Evolutionary conservation across 2,113 vertebrate species (phyloP).

Genomic region (Atrichornis clamosus): DNA sequence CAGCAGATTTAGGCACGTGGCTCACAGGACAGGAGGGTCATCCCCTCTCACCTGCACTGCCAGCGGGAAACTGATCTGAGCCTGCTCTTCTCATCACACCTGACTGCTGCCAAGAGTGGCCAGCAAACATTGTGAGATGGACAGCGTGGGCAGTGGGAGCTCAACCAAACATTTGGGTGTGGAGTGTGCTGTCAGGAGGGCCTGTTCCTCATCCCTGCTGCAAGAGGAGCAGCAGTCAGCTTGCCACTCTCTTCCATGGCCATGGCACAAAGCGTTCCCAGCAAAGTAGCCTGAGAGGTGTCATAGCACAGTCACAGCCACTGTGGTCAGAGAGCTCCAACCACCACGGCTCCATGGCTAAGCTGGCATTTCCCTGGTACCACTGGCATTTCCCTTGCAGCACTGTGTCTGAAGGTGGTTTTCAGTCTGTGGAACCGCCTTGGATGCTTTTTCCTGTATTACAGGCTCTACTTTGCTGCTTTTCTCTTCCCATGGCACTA

Average conservation of each 20-base stretch:
- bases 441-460: neutral
- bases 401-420: neutral
- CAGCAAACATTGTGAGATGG: neutral
- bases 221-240: neutral
- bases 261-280: neutral
- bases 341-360: neutral
- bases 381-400: neutral
- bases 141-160: too few species aligned
- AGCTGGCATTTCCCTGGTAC: neutral
- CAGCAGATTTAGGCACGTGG: neutral
- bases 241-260: neutral
- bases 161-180: neutral
- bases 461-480: neutral
- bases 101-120: neutral
- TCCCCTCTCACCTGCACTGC: neutral
- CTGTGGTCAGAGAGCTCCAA: neutral
- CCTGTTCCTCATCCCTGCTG: neutral
- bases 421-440: neutral
- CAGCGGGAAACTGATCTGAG: neutral
- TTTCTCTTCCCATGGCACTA: neutral
- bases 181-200: neutral
- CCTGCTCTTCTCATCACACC: neutral
- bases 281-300: neutral
- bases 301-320: fast-evolving
- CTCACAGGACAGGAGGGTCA: neutral